Evolutionary conservation across 2,113 vertebrate species (phyloP).

Genomic region (Lota lota): DNA sequence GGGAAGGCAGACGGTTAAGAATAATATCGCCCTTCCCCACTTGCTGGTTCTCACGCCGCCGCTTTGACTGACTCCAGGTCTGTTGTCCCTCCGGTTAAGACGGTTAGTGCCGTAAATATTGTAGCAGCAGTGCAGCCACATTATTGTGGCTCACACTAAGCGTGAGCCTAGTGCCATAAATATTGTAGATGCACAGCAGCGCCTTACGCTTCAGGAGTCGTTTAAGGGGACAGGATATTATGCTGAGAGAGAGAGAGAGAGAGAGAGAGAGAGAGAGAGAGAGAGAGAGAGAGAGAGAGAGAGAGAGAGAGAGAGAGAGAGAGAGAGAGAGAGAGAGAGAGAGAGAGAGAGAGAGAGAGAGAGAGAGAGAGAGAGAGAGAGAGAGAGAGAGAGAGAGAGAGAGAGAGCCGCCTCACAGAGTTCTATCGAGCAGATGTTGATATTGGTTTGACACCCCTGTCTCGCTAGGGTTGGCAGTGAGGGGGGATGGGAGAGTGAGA

Average conservation of each 20-base stretch:
- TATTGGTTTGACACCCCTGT: conserved; percentile 56
- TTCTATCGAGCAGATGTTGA: conserved; percentile 61
- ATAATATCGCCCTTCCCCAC: too few relatives aligned
- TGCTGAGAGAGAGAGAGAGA: conserved; percentile 15
- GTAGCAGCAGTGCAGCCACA: too few relatives aligned
- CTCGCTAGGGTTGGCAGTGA: conserved; percentile 10
- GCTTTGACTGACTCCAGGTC: neutral
- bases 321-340: conserved; percentile 17
- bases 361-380: conserved; percentile 20
- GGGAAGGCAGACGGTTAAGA: too few relatives aligned
- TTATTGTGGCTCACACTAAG: too few relatives aligned
- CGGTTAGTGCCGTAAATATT: neutral
- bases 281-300: too few relatives aligned
- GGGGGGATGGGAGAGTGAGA: conserved; percentile 20
- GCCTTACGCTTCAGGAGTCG: neutral
- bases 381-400: conserved; percentile 14
- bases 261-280: conserved; percentile 1
- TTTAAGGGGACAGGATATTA: neutral
- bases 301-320: conserved; percentile 9
- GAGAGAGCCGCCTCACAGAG: conserved; percentile 47
- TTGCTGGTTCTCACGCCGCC: neutral
- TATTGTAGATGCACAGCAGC: neutral
- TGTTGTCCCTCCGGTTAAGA: neutral
- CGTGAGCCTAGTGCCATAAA: neutral
- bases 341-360: conserved; percentile 12